Base-by-base conservation (phyloP, 2,113 vertebrate genomes). In the Euleptes europaea region DNA sequence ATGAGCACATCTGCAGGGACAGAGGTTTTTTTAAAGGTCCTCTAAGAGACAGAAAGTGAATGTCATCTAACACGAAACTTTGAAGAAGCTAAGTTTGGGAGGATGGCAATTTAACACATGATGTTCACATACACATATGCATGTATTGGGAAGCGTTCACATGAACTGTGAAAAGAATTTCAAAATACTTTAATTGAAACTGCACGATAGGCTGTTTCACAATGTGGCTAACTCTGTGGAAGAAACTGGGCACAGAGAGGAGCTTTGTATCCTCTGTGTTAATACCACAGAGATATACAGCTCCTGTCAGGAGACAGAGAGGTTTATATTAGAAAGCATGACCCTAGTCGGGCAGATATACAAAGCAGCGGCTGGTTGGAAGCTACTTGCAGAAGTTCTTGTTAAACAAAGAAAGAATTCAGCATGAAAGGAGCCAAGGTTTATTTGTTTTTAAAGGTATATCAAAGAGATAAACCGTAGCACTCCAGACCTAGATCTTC, bases 251-350 rank as follows among this genome's bases (percentile, higher is more conserved):
- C 51, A 72, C 26, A 85, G 76, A 85, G 66, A 60, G n/a, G 13
- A 47, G 49, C 67, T 79, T 79, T 72, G 66, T 78, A 33, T 35
- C 60, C 60, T 31, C 31, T 47, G 28, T 74, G 70, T 74, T 63
- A 83, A 38, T 83, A 42, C 70, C 74, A 44, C 38, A 83, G 17
- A 63, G 31, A 35, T 65, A 44, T 33, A 8, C 19, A 85, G 38
- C 83, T 85, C 44, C 76, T 63, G 73, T 84, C 65, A 54, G 49
- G 65, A 78, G 65, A 72, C 49, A 74, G 70, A 74, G 40, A 63
- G 63, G 81, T 70, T 78, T 85, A 63, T 72, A 79, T 72, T 79
- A 78, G 75, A 47, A 60, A 31, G 51, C 38, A 71, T 85, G 83
- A 84, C 66, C 75, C 12, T 13, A 42, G 15, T 35, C 21, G 40